phyloP scores from a whole-genome alignment of 30 jellyfish, hydroid and myxozoan species.

The Sanderia malayensis region DNA sequence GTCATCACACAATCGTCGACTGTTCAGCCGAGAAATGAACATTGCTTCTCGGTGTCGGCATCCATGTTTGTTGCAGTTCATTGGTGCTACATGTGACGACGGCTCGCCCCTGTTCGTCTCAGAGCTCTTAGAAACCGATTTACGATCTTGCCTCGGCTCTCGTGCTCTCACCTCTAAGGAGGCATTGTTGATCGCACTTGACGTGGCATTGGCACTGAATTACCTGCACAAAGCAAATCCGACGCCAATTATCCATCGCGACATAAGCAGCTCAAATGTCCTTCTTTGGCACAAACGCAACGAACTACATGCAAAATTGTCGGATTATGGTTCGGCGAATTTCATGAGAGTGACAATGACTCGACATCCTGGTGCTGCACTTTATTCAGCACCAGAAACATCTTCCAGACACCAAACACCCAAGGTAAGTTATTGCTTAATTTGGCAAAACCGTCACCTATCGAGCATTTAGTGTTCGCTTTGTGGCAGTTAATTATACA shows the following conservation, averaged over 20 bases:
- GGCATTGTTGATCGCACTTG: constrained; percentile 53
- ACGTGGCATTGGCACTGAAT: constrained; percentile 69
- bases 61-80: constrained; percentile 93
- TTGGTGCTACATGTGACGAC: constrained; percentile 93
- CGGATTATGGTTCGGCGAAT: constrained; percentile 96
- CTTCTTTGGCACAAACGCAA: constrained; percentile 63
- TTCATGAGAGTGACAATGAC: constrained; percentile 89
- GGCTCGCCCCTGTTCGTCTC: constrained; percentile 86
- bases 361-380: constrained; percentile 82
- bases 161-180: constrained; percentile 42
- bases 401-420: constrained; percentile 80
- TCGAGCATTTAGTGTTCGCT: neutral
- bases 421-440: constrained; percentile 33
- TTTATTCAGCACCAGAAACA: constrained; percentile 97
- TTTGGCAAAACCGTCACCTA: neutral
- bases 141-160: constrained; percentile 63
- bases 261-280: constrained; percentile 87
- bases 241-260: constrained; percentile 86
- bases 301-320: constrained; percentile 80
- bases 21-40: constrained; percentile 91
- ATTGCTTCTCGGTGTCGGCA: constrained; percentile 97
- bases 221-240: constrained; percentile 80
- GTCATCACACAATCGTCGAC: constrained; percentile 90
- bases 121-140: constrained; percentile 77
- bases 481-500: no score